Percentiles rank a stretch among this genome's conserved stretches.
Conservation (phyloP, 1,140 invertebrate species). For the Drosophila pseudoananassae region DNA sequence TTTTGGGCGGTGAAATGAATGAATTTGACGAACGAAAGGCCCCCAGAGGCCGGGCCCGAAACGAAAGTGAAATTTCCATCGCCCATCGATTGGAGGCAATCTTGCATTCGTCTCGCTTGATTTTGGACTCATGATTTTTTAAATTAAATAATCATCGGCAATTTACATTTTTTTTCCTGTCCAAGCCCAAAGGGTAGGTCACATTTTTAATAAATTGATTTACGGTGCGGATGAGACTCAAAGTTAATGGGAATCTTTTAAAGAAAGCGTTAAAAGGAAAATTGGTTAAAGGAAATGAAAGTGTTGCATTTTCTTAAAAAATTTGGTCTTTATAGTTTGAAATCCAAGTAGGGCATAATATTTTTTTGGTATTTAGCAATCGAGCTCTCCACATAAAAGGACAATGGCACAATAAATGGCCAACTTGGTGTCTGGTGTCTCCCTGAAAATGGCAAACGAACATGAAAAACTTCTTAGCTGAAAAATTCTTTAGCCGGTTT, state of each 20-base stretch:
- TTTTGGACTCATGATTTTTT: slow-evolving; percentile 35
- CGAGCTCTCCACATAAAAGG: slow-evolving; percentile 35
- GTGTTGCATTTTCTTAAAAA: background rate
- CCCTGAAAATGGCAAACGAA: slow-evolving; percentile 67
- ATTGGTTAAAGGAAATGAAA: background rate
- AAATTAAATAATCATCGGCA: slow-evolving; percentile 50
- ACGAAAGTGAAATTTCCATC: slow-evolving; percentile 74
- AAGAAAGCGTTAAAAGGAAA: slow-evolving; percentile 3
- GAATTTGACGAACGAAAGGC: slow-evolving; percentile 57
- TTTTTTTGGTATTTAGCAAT: background rate
- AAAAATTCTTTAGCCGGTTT: slow-evolving; percentile 78
- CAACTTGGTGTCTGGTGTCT: slow-evolving; percentile 23
- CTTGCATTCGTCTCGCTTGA: slow-evolving; percentile 49
- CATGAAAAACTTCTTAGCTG: slow-evolving; percentile 74
- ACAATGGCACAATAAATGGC: slow-evolving; percentile 32
- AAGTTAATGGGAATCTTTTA: background rate
- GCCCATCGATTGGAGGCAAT: slow-evolving; percentile 53
- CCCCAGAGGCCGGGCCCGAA: slow-evolving; percentile 13
- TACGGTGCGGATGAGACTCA: background rate
- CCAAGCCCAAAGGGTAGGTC: slow-evolving; percentile 23
- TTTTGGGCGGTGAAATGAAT: slow-evolving; percentile 54
- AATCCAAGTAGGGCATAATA: background rate
- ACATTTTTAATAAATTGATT: slow-evolving; percentile 32
- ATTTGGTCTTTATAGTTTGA: background rate
- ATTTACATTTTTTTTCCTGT: slow-evolving; percentile 33